These are phyloP conservation scores for Halocaridina rubra DNA, from an alignment of 2,888 invertebrate species.

Conservation along the genomic window DNA sequence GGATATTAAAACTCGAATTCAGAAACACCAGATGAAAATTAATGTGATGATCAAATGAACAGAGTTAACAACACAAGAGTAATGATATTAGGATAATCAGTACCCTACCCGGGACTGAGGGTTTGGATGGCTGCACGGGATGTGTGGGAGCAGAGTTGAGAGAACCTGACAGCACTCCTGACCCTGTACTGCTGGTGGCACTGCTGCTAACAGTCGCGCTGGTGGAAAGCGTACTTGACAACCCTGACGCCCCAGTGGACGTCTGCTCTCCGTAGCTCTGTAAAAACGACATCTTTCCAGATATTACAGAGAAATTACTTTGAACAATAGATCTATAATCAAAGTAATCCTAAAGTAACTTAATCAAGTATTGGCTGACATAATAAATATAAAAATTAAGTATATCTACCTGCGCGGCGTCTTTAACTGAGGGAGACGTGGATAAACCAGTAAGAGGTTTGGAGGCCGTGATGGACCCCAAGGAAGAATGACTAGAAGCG, in stretches of 20 bases:
- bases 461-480: conserved; percentile 43
- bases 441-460: conserved; percentile 43
- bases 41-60: no score
- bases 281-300: no score
- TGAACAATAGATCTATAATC: no score
- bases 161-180: conserved; percentile 28
- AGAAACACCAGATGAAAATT: no score
- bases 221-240: conserved; percentile 40
- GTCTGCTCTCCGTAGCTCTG: conserved; percentile 54
- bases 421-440: conserved; percentile 44
- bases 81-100: no score
- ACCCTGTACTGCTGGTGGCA: conserved; percentile 27
- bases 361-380: no score
- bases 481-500: conserved; percentile 59
- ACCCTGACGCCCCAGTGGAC: conserved; percentile 42
- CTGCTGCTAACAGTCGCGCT: conserved; percentile 45
- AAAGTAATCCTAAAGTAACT: no score
- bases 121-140: conserved; percentile 41
- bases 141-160: conserved; percentile 40
- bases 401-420: conserved; percentile 33
- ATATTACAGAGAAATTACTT: no score
- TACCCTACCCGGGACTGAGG: conserved; percentile 43
- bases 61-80: no score
- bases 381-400: no score
- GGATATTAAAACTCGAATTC: no score